These are phyloP conservation scores for Pristionchus exspectatus DNA, from an alignment of 2,888 invertebrate species.

Conservation along the genomic window DNA sequence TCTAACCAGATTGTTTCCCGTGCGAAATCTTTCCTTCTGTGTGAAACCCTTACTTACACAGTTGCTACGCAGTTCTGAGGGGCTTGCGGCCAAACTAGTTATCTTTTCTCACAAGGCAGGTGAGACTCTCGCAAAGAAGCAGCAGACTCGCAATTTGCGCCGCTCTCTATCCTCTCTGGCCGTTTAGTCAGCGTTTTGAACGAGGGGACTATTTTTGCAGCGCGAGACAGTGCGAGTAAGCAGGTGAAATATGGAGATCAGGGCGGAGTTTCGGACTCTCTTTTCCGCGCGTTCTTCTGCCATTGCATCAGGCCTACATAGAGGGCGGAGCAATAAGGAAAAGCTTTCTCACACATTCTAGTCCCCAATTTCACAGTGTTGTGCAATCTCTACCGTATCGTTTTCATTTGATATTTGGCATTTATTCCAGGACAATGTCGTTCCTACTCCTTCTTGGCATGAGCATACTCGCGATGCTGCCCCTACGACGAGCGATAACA, in stretches of 20 bases:
- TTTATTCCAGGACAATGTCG: background rate
- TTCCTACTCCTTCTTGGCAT: background rate
- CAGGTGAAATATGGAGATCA: background rate
- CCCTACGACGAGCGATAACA: background rate
- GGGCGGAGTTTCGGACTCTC: background rate
- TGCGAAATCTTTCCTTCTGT: background rate
- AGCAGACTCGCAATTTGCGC: too few relatives aligned
- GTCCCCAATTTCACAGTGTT: background rate
- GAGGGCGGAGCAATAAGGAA: background rate
- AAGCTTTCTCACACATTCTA: background rate
- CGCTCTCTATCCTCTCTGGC: too few relatives aligned
- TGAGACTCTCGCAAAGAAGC: background rate
- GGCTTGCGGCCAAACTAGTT: conserved; percentile 1
- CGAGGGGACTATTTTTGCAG: too few relatives aligned
- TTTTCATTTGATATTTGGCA: background rate
- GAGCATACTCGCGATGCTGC: background rate
- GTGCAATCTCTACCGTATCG: background rate
- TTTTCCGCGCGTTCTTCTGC: background rate
- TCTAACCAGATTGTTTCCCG: background rate
- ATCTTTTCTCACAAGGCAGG: background rate
- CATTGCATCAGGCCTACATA: background rate
- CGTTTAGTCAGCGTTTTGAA: too few relatives aligned
- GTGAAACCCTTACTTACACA: background rate
- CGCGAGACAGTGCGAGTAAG: background rate
- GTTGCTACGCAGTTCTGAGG: background rate